Evolutionary conservation across 2,797 vertebrate species (phyloP).

Genomic region (Chelmon rostratus): DNA sequence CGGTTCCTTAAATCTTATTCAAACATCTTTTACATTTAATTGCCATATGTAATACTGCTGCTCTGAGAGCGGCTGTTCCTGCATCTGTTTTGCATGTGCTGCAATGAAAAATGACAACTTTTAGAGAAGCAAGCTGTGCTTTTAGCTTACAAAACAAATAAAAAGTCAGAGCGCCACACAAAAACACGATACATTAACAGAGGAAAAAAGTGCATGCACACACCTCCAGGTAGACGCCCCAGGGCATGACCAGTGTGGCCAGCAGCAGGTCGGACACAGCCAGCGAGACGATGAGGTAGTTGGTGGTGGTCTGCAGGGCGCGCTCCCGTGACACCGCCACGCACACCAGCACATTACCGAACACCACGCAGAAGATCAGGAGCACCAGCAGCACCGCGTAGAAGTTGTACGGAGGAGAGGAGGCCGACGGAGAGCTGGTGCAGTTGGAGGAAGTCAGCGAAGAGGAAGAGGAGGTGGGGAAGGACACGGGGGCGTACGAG

Average conservation of each 20-base stretch:
- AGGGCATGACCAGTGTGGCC: conserved; percentile 87
- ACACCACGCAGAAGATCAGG: conserved; percentile 87
- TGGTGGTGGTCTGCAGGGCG: conserved; percentile 86
- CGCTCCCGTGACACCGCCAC: conserved; percentile 84
- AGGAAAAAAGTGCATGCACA: conserved; percentile 10
- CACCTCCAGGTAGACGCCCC: conserved; percentile 86
- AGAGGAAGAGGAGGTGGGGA: conserved; percentile 42
- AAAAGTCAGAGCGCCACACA: background rate
- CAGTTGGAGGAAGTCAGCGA: conserved; percentile 73
- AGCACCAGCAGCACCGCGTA: conserved; percentile 85
- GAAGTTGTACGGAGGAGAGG: conserved; percentile 86
- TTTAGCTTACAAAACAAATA: conserved; percentile 6
- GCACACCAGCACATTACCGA: conserved; percentile 86
- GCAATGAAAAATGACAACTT: background rate
- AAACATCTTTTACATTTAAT: background rate
- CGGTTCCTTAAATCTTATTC: too few relatives aligned
- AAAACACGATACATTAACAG: background rate
- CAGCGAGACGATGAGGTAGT: conserved; percentile 87
- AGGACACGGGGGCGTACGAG: conserved; percentile 47
- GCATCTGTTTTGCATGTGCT: background rate
- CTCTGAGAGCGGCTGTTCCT: background rate
- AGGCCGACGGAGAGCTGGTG: conserved; percentile 52
- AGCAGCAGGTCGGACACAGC: conserved; percentile 86
- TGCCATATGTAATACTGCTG: background rate
- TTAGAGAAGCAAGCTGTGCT: background rate